Evolutionary conservation across 1,140 invertebrate genomes (phyloP), one percentile per base, ranked within the genome.

Genomic region (Gryllus bimaculatus): DNA sequence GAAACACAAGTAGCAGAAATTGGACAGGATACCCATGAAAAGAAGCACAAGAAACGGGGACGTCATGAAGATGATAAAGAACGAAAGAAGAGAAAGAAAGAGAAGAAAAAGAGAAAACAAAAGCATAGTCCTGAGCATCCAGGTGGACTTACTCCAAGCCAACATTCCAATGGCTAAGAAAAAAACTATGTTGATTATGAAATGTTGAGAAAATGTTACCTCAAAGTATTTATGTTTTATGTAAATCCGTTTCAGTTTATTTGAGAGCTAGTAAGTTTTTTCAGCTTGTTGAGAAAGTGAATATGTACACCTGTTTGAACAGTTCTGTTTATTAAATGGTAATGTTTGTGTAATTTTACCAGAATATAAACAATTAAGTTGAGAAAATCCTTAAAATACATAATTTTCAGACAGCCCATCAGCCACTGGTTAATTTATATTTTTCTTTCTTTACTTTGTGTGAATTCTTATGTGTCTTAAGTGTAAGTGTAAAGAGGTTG

Each of bases 21-120:
- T 77, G 92, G 91, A 78, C 89, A 91, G 49, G 94, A 96, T 84
- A 93, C 93, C 48, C 94, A 96, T 83, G 95, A 98, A 84, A 97
- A 97, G 89, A 98, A 97, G 85, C 95, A 97, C 84, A 98, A 98
- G 88, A 98, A 97, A 84, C 95, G 97, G 83, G 97, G 97, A 84
- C 88, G 94, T 26, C 94, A 96, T 82, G 95, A 98, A 82, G 96
- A 98, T 80, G 96, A 97, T 82, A 97, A 98, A 82, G 95, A 98
- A 84, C 89, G 95, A 49, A 96, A 96, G 86, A 97, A 97, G 83
- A 90, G 95, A 82, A 97, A 97, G 90, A 98, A 98, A 87, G 95
- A 98, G 83, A 96, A 98, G 85, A 97, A 97, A 83, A 90, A 95
- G 80, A 96, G 97, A 90, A 96, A 96, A 86, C 95, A 96, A 83